phyloP scores from a whole-genome alignment of 2,113 vertebrate species.

The Benitochromis conjunctus region DNA sequence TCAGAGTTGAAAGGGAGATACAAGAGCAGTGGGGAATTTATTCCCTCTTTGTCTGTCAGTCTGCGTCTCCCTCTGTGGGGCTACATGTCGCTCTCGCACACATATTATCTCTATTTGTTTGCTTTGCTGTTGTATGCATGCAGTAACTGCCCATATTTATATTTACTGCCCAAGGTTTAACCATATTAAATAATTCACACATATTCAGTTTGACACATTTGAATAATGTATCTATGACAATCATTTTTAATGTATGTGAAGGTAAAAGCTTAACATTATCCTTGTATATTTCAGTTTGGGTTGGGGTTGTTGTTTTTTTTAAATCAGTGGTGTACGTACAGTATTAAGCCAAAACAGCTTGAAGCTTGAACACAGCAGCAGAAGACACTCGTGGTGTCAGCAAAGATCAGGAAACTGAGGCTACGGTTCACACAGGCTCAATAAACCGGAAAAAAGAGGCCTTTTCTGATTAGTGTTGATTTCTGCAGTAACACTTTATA shows the following conservation, averaged over 20 bases:
- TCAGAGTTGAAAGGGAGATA: conserved; percentile 18
- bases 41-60: conserved; percentile 5
- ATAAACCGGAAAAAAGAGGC: background rate
- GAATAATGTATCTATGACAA: background rate
- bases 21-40: conserved; percentile 4
- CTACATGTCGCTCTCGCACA: background rate
- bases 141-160: background rate
- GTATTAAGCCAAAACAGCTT: background rate
- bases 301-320: accelerated
- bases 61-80: background rate
- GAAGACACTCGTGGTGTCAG: background rate
- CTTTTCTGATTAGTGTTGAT: background rate
- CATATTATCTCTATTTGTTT: background rate
- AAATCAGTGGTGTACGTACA: background rate
- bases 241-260: background rate
- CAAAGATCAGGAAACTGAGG: background rate
- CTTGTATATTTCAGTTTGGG: background rate
- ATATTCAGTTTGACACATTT: background rate
- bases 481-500: background rate
- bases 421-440: background rate
- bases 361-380: background rate
- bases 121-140: background rate
- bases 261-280: background rate
- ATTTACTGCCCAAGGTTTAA: background rate
- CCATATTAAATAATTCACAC: background rate